Evolutionary conservation across 2,888 invertebrate species (phyloP).

Genomic region (Globia sparganii): DNA sequence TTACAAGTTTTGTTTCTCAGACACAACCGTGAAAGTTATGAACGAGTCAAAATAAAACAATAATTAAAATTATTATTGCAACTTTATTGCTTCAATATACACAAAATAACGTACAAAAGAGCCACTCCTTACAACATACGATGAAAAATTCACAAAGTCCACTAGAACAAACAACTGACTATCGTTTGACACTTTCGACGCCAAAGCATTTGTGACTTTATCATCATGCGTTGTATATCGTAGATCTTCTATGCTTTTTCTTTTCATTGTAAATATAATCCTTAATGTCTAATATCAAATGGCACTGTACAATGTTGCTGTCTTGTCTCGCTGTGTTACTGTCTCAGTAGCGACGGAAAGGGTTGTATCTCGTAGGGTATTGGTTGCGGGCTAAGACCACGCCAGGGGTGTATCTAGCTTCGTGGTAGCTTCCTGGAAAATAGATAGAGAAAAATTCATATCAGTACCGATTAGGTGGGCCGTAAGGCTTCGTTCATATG

Average conservation of each 20-base stretch:
- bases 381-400: constrained; percentile 76
- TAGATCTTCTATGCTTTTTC: constrained; percentile 17
- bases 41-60: constrained; percentile 47
- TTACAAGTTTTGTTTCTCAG: too few species aligned
- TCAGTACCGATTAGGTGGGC: too few species aligned
- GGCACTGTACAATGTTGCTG: constrained; percentile 70
- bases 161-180: background rate
- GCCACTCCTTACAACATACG: constrained; percentile 17
- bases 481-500: too few species aligned
- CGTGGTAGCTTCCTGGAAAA: constrained; percentile 84
- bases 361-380: constrained; percentile 71
- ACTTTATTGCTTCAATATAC: constrained; percentile 66
- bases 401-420: constrained; percentile 79
- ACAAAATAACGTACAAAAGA: constrained; percentile 54
- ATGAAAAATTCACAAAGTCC: constrained; percentile 18
- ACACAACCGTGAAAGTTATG: background rate
- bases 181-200: background rate
- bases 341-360: constrained; percentile 75
- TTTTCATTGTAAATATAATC: constrained; percentile 43
- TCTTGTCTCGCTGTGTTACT: constrained; percentile 35
- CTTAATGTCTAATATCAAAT: constrained; percentile 63
- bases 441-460: background rate
- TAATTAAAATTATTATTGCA: constrained; percentile 47
- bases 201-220: constrained; percentile 1
- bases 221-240: constrained; percentile 12